These are phyloP conservation scores for Streptopelia turtur DNA, from an alignment of 2,797 vertebrate genomes.

Conservation along the genomic window DNA sequence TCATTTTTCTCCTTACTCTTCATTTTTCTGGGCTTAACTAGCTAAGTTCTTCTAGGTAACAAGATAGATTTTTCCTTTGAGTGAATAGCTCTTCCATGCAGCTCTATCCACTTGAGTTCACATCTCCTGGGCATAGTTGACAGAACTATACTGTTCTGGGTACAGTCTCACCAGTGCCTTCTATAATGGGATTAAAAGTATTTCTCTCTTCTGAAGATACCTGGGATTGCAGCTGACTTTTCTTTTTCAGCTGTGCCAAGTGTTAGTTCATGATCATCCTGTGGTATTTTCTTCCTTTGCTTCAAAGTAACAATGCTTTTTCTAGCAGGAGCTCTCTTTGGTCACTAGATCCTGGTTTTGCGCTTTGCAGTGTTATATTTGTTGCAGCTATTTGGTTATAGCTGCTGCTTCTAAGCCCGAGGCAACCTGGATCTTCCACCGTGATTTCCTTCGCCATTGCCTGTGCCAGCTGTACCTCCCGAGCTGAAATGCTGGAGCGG, in stretches of 20 bases:
- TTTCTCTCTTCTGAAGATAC: not conserved
- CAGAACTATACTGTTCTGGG: not conserved
- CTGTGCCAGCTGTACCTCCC: constrained; percentile 29
- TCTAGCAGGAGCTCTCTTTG: not conserved
- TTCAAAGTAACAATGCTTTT: not conserved
- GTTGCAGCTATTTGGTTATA: not conserved
- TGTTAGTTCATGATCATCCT: not conserved
- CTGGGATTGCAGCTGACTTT: not conserved
- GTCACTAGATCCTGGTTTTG: not conserved
- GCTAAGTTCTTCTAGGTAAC: not conserved
- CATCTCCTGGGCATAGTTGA: not conserved
- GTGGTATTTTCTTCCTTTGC: not conserved
- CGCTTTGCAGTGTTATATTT: not conserved
- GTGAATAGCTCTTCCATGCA: not conserved
- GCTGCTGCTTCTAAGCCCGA: not conserved
- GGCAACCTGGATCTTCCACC: not conserved
- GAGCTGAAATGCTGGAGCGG: constrained; percentile 15
- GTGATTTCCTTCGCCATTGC: not conserved
- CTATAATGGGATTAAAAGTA: not conserved
- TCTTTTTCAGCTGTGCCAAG: not conserved
- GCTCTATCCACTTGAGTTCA: not conserved
- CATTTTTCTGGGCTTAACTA: constrained; percentile 9
- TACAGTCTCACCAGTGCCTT: not conserved
- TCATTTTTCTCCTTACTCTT: constrained; percentile 20
- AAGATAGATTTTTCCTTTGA: constrained; percentile 21